phyloP scores from a whole-genome alignment of 1,140 invertebrate genomes.

The Octopus sinensis region DNA sequence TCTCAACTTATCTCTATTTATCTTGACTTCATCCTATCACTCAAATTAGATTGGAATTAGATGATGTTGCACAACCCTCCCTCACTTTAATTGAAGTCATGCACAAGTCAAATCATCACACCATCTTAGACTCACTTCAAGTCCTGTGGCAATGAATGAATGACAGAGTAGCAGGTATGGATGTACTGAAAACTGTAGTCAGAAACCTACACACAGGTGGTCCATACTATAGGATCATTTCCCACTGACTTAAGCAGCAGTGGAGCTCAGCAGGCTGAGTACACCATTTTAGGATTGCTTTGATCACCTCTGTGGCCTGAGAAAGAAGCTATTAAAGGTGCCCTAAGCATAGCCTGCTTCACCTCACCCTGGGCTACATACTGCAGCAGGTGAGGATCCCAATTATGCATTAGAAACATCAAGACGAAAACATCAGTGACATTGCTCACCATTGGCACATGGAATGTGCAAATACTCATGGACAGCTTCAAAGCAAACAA shows the following conservation, averaged over 20 bases:
- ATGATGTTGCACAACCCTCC: background rate
- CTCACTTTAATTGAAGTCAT: background rate
- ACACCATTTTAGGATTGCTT: background rate
- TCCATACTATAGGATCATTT: background rate
- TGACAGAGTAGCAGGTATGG: constrained; percentile 2
- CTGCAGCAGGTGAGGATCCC: too few relatives aligned
- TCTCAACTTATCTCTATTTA: too few relatives aligned
- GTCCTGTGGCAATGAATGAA: background rate
- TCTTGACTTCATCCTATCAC: too few relatives aligned
- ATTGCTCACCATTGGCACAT: too few relatives aligned
- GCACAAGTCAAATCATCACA: background rate
- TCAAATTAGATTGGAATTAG: background rate
- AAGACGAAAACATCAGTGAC: too few relatives aligned
- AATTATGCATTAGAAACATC: too few relatives aligned
- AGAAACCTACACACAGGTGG: background rate
- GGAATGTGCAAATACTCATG: too few relatives aligned
- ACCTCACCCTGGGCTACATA: background rate
- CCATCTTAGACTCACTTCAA: background rate
- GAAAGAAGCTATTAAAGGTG: background rate
- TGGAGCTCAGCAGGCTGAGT: constrained; percentile 7
- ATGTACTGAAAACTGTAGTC: background rate
- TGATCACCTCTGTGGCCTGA: background rate
- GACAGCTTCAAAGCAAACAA: too few relatives aligned
- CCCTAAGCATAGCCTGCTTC: constrained; percentile 4
- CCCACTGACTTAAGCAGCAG: background rate